Evolutionary conservation across 2,797 vertebrate genomes (phyloP).

Genomic region (Lutjanus campechanus): DNA sequence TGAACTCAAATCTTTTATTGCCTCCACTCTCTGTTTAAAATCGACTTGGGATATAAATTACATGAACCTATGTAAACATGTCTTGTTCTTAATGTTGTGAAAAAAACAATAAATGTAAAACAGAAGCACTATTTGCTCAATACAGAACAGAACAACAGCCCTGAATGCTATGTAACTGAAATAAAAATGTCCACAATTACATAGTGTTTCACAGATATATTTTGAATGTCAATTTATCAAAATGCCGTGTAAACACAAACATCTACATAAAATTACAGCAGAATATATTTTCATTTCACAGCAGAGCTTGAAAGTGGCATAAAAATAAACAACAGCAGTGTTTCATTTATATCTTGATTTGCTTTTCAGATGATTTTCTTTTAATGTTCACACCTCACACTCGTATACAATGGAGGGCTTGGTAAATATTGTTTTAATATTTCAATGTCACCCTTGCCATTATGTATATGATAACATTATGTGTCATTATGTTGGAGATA

Average conservation of each 20-base stretch:
- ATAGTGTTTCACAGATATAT: conserved; percentile 49
- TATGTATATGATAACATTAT: not conserved
- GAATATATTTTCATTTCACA: conserved; percentile 47
- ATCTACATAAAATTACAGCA: conserved; percentile 38
- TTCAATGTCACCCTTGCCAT: not conserved
- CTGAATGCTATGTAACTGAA: conserved; percentile 41
- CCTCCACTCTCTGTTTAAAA: conserved; percentile 11
- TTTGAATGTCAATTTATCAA: conserved; percentile 65
- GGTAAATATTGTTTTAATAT: conserved; percentile 22
- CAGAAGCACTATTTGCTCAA: conserved; percentile 10
- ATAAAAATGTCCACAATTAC: conserved; percentile 49
- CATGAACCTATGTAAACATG: conserved; percentile 20
- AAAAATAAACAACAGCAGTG: conserved; percentile 32
- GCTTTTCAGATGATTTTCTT: conserved; percentile 39
- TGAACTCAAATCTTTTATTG: conserved; percentile 43
- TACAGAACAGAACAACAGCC: conserved; percentile 9
- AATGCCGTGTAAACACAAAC: conserved; percentile 19
- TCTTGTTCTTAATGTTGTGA: conserved; percentile 27
- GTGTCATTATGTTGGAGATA: not conserved
- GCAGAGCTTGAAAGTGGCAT: conserved; percentile 15
- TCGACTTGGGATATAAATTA: conserved; percentile 29
- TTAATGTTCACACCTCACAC: conserved; percentile 45
- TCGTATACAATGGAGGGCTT: not conserved
- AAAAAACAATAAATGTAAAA: conserved; percentile 37
- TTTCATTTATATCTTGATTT: conserved; percentile 56